Base-by-base conservation (phyloP, 2,797 vertebrate genomes). In the Paguma larvata region DNA sequence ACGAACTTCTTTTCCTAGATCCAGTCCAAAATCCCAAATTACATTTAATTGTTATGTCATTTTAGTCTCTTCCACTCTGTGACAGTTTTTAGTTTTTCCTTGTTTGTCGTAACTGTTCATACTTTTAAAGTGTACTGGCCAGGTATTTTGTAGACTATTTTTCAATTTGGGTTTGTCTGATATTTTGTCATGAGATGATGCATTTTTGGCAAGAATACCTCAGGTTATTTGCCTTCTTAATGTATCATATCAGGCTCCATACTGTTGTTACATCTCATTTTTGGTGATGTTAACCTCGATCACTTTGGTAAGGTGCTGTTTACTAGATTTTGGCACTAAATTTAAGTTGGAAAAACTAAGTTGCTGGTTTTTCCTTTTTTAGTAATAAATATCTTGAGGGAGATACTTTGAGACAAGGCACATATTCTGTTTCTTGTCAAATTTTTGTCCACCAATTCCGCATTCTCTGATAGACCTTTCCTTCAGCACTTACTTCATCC, bases 151-250 rank as follows among this genome's bases (percentile, higher is more conserved):
- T 90, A 56, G 6, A 83, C 21, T 79, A 12, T 83, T 23, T 32
- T 12, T 95, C 25, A 65, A 2, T 59, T 85, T 63, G 32, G 51
- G 11, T 46, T 84, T 59, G 6, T 85, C 41, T 88, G 12, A 30
- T 87, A 5, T 62, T 79, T 85, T 89, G 11, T 56, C 68, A 41
- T 53, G 70, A 51, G 10, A 38, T 80, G 32, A 44, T 85, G 73
- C 46, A 15, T 88, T 87, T 93, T 89, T 84, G 30, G 11, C 89
- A 82, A 59, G n/a, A 96, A 89, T 82, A 63, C 41, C n/a, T 94
- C 30, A 67, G 41, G 65, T 70, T 93, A 27, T 32, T 34, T 32
- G 11, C 44, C 6, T 32, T 96, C n/a, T 86, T 25, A 12, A 46
- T 68, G 41, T 86, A 14, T n/a, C 23, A 9, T 67, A 25, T 89